Evolutionary conservation across 2,888 invertebrate species (phyloP).

Genomic region (Schizaphis graminum): DNA sequence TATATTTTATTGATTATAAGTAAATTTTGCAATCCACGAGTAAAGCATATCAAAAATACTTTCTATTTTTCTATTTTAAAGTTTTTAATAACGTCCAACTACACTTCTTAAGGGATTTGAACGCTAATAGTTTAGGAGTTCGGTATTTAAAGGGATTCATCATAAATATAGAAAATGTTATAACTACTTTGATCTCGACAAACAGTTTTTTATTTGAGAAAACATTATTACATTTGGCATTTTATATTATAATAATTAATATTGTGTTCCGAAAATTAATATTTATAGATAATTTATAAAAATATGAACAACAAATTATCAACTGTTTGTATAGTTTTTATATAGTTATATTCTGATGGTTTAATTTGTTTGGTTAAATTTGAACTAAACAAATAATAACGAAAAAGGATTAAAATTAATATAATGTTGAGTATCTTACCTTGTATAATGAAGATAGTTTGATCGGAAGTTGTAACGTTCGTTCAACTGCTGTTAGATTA

Average conservation of each 20-base stretch:
- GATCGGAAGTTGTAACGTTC: not conserved
- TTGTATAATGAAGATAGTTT: not conserved
- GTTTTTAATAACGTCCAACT: too few relatives aligned
- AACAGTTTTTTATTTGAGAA: not conserved
- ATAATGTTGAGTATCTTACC: not conserved
- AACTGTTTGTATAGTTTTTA: too few relatives aligned
- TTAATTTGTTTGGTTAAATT: not conserved
- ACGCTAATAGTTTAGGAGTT: too few relatives aligned
- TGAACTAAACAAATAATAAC: not conserved
- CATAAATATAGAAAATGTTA: too few relatives aligned
- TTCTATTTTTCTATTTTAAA: too few relatives aligned
- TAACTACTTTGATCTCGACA: not conserved
- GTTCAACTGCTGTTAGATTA: not conserved
- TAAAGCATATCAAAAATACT: too few relatives aligned
- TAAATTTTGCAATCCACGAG: too few relatives aligned
- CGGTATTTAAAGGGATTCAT: too few relatives aligned
- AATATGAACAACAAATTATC: not conserved
- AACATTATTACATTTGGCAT: too few relatives aligned
- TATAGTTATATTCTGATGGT: not conserved
- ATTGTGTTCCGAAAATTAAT: not conserved
- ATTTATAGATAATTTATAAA: not conserved
- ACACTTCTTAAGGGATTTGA: too few relatives aligned
- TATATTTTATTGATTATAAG: too few relatives aligned
- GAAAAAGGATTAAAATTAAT: accelerated
- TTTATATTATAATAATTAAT: not conserved